Conservation (phyloP, 1,140 invertebrate genomes). For the Drosophila lowei region DNA sequence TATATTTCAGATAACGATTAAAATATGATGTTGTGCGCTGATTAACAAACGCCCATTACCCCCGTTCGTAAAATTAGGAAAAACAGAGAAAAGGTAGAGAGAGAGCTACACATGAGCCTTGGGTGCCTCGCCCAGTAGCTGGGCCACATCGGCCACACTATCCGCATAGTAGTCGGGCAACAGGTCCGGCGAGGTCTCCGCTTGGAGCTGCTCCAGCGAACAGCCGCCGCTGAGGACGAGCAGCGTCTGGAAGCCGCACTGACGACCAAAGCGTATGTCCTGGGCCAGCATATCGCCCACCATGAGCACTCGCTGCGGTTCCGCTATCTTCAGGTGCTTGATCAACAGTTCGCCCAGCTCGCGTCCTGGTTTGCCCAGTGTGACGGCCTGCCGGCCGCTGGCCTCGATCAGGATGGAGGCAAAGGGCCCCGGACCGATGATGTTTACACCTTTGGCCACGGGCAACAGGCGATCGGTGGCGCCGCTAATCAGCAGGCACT, state of each 20-base stretch:
- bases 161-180: slow-evolving; percentile 84
- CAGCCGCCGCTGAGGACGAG: slow-evolving; percentile 84
- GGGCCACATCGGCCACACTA: slow-evolving; percentile 63
- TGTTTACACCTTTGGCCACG: slow-evolving; percentile 62
- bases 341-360: slow-evolving; percentile 82
- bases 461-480: slow-evolving; percentile 84
- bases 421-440: slow-evolving; percentile 83
- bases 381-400: slow-evolving; percentile 80
- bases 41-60: no score
- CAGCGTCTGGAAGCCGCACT: slow-evolving; percentile 85
- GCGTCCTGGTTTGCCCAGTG: slow-evolving; percentile 85
- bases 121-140: slow-evolving; percentile 29
- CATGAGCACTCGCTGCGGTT: slow-evolving; percentile 85
- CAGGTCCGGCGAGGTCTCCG: slow-evolving; percentile 30
- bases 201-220: slow-evolving; percentile 69
- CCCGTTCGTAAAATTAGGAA: neutral
- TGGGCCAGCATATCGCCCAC: slow-evolving; percentile 86
- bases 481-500: slow-evolving; percentile 83
- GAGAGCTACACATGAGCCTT: slow-evolving; percentile 52
- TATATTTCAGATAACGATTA: no score
- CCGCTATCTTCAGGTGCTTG: slow-evolving; percentile 82
- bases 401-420: slow-evolving; percentile 83
- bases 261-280: slow-evolving; percentile 85
- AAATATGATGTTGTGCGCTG: no score
- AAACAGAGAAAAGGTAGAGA: no score